Evolutionary conservation across 1,140 invertebrate genomes (phyloP), one percentile per base, ranked within the genome.

Genomic region (Cheumatopsyche charites): DNA sequence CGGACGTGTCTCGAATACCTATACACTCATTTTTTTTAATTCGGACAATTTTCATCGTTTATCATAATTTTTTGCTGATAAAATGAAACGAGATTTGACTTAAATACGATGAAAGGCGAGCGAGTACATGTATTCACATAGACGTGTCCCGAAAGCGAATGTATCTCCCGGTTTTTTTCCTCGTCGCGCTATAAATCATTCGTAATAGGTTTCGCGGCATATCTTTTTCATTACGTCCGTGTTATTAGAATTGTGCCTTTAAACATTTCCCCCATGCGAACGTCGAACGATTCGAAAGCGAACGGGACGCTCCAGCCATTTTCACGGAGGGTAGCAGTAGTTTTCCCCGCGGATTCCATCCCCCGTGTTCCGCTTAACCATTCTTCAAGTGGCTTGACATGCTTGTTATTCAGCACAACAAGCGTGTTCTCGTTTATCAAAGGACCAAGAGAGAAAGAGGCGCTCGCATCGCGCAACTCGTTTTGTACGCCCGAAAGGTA

Each of bases 331-430:
- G 29, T 15, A 45, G 29, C 19, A 49, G 47, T 13, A n/a, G 47
- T 49, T 15, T 42, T 45, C 62, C 15, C 62, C 15, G 29, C 29
- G 62, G 29, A 45, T 63, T 63, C 23, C 29, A 45, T 41, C 62
- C 62, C 52, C 29, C 63, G 63, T 47, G 15, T 55, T 45, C 47
- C 47, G 45, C 26, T 68, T 55, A 68, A 42, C 66, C 47, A 68
- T 68, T 68, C 66, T 45, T 68, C 66, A 68, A 68, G 66, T 68
- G 66, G 47, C 25, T 55, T 55, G 66, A 68, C 66, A 58, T 42
- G 66, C 66, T 68, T 68, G 66, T 68, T 68, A 68, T 68, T 68
- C 66, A 68, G 47, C 49, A 58, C 66, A 58, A 55, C 66, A 58
- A 68, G 66, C 47, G 15, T 23, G 47, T 55, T 68, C 47, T 68